Percentiles rank a stretch among this genome's conserved stretches.
These are phyloP conservation scores for Poicephalus gulielmi DNA, from an alignment of 2,113 vertebrate species.

Conservation along the genomic window DNA sequence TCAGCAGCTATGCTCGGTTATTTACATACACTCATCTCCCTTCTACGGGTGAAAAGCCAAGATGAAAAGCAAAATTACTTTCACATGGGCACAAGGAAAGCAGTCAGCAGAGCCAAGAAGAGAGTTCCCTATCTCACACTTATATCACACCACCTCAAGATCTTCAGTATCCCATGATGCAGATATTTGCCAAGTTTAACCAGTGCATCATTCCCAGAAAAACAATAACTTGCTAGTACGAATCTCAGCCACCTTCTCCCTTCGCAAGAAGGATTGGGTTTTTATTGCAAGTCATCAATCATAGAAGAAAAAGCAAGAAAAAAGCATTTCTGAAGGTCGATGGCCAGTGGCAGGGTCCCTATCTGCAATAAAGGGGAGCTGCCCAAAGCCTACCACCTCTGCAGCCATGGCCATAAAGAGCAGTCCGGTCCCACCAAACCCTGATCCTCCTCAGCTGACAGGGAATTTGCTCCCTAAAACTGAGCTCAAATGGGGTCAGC, in stretches of 20 bases:
- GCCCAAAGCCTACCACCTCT: background rate
- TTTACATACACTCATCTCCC: background rate
- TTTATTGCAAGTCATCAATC: background rate
- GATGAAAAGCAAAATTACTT: background rate
- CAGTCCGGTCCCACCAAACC: background rate
- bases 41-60: background rate
- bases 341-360: background rate
- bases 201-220: background rate
- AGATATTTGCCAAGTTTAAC: background rate
- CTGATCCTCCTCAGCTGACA: background rate
- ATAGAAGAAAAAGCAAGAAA: background rate
- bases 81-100: background rate
- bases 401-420: background rate
- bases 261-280: background rate
- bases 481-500: background rate
- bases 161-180: accelerated
- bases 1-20: background rate
- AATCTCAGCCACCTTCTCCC: background rate
- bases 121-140: background rate
- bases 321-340: background rate
- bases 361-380: background rate
- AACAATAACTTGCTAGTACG: background rate
- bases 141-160: background rate
- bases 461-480: background rate
- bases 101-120: background rate